These are phyloP conservation scores for Mixornis gularis DNA, from an alignment of 2,113 vertebrate species.

Conservation along the genomic window DNA sequence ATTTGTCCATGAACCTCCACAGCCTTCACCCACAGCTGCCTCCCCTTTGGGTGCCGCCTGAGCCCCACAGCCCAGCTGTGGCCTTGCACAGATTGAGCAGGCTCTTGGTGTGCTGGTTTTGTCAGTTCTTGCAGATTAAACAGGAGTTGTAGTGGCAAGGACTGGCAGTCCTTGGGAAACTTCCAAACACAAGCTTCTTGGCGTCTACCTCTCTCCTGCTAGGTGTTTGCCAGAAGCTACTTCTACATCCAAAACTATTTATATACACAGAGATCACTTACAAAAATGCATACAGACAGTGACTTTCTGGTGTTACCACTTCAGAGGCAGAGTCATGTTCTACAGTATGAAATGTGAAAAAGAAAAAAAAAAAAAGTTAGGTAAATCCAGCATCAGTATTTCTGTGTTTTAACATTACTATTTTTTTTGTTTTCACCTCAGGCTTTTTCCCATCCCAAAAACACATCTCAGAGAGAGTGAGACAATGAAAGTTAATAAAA, in stretches of 20 bases:
- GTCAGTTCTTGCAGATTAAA: neutral
- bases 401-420: neutral
- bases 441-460: neutral
- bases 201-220: neutral
- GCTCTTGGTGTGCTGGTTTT: neutral
- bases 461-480: neutral
- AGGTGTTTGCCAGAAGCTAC: neutral
- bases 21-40: neutral
- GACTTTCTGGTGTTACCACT: neutral
- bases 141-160: accelerated
- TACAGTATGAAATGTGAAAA: neutral
- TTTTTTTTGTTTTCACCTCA: neutral
- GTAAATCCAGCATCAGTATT: neutral
- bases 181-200: neutral
- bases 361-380: neutral
- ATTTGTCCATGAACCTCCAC: accelerated
- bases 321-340: neutral
- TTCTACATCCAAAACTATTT: neutral
- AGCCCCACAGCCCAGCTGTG: neutral
- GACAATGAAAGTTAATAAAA: neutral
- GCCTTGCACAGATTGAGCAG: neutral
- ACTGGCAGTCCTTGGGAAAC: neutral
- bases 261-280: neutral
- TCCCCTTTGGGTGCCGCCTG: neutral
- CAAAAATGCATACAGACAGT: neutral